Percentiles rank a stretch among this genome's conserved stretches.
phyloP scores from a whole-genome alignment of 2,888 invertebrate genomes.

The Agrochola lychnidis region DNA sequence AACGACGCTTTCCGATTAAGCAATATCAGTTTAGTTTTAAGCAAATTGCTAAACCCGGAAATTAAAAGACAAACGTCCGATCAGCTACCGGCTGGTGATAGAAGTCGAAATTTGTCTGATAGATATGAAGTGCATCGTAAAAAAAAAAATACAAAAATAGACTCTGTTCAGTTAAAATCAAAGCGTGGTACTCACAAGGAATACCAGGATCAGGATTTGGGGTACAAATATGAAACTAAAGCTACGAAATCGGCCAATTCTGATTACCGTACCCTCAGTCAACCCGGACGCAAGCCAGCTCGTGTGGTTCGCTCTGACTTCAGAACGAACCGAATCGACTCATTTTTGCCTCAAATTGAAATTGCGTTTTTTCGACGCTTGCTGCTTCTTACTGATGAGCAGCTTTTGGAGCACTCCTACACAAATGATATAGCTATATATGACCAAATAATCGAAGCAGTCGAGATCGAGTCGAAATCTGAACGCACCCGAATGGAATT shows the following conservation, averaged over 20 bases:
- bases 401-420: conserved; percentile 21
- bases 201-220: not conserved
- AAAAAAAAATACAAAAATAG: conserved; percentile 14
- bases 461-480: conserved; percentile 44
- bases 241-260: not conserved
- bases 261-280: not conserved
- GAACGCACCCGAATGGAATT: conserved; percentile 55
- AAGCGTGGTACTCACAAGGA: conserved; percentile 9
- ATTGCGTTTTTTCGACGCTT: conserved; percentile 49
- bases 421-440: conserved; percentile 47
- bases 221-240: conserved; percentile 7
- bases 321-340: conserved; percentile 28
- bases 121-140: conserved; percentile 4
- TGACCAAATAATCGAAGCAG: conserved; percentile 48
- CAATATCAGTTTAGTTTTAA: conserved; percentile 71
- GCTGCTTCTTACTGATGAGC: conserved; percentile 64
- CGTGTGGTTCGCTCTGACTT: conserved; percentile 12
- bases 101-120: conserved; percentile 16
- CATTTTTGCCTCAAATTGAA: conserved; percentile 43
- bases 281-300: not conserved
- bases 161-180: conserved; percentile 42
- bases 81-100: not conserved
- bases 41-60: conserved; percentile 55
- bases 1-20: conserved; percentile 58
- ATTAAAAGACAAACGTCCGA: conserved; percentile 24